Percentiles rank a stretch among this genome's conserved stretches.
These are phyloP conservation scores for Himalopsyche anomala DNA, from an alignment of 2,888 invertebrate species.

Conservation along the genomic window DNA sequence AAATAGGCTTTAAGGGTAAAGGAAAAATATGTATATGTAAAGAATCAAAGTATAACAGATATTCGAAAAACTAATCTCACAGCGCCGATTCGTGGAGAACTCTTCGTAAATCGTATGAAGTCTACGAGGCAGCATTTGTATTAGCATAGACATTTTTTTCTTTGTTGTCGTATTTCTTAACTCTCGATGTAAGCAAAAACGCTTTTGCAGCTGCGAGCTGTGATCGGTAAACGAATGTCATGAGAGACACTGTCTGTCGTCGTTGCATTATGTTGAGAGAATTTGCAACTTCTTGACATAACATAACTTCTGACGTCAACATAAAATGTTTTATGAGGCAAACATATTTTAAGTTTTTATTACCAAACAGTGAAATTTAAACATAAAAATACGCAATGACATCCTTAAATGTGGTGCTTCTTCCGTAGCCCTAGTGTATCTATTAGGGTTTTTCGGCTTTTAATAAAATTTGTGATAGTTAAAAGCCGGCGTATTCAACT, in stretches of 20 bases:
- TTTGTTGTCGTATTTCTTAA: conserved; percentile 1
- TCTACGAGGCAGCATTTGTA: background rate
- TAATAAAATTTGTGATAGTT: too few relatives aligned
- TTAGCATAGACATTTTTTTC: background rate
- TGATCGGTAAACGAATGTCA: conserved; percentile 22
- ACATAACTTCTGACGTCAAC: background rate
- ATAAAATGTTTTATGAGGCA: background rate
- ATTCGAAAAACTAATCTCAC: too few relatives aligned
- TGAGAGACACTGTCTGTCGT: background rate
- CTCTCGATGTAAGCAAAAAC: conserved; percentile 1
- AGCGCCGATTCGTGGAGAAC: too few relatives aligned
- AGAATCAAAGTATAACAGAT: too few relatives aligned
- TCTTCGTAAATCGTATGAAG: background rate
- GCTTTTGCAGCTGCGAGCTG: background rate
- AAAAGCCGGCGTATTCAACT: too few relatives aligned
- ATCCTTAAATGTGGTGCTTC: too few relatives aligned
- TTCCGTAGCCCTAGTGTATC: too few relatives aligned
- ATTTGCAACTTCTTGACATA: background rate
- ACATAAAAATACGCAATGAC: too few relatives aligned
- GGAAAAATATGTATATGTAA: too few relatives aligned
- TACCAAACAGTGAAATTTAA: too few relatives aligned
- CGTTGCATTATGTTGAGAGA: background rate
- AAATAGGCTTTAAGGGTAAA: too few relatives aligned
- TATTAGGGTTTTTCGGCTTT: too few relatives aligned
- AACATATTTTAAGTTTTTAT: background rate